Percentiles rank a stretch among this genome's conserved stretches.
Evolutionary conservation across 2,797 vertebrate species (phyloP).

Genomic region (Poliocrania exsul): DNA sequence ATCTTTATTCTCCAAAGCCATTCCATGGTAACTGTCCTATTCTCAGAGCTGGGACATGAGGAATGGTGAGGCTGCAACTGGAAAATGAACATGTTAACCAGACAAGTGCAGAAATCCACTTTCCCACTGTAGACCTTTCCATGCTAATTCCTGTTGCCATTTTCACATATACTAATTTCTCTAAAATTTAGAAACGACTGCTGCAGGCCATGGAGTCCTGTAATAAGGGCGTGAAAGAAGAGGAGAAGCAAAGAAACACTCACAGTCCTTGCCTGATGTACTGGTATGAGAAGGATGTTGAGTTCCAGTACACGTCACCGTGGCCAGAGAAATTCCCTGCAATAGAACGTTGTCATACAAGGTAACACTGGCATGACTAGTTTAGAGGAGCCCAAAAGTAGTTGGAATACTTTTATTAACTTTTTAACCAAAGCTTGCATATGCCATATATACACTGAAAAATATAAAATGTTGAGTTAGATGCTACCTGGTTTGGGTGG

Average conservation of each 20-base stretch:
- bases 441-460: not conserved
- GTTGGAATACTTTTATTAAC: not conserved
- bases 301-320: constrained; percentile 82
- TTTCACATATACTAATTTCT: not conserved
- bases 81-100: not conserved
- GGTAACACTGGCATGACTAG: constrained; percentile 71
- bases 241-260: constrained; percentile 88
- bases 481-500: not conserved
- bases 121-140: not conserved
- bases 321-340: constrained; percentile 88
- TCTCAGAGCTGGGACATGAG: not conserved
- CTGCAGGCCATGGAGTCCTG: constrained; percentile 92
- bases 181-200: constrained; percentile 81
- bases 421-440: not conserved
- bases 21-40: not conserved
- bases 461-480: not conserved
- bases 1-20: not conserved
- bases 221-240: constrained; percentile 81
- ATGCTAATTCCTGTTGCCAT: not conserved
- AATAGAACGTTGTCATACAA: constrained; percentile 83
- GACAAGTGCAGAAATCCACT: not conserved
- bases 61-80: not conserved
- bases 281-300: constrained; percentile 79
- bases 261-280: constrained; percentile 91
- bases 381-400: not conserved